These are phyloP conservation scores for Tursiops truncatus DNA, from an alignment of 2,113 vertebrate species.

Conservation along the genomic window DNA sequence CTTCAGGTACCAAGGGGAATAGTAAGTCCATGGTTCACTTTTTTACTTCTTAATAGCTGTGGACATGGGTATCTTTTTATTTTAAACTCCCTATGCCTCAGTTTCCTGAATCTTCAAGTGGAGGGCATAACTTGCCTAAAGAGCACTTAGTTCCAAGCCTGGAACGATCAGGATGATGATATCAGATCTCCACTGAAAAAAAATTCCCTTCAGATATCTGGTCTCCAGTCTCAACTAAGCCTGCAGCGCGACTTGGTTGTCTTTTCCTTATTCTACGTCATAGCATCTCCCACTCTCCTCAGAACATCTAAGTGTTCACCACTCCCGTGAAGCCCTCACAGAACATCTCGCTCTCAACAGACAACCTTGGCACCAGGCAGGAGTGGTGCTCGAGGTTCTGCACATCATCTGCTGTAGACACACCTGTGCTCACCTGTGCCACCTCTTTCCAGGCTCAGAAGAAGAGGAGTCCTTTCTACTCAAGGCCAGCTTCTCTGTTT, in stretches of 20 bases:
- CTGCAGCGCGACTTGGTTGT: neutral
- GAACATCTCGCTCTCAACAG: neutral
- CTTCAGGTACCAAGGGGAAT: neutral
- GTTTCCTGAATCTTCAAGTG: neutral
- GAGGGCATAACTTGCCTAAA: neutral
- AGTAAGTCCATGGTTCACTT: neutral
- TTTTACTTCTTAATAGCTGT: neutral
- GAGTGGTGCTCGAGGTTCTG: neutral
- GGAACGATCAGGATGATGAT: neutral
- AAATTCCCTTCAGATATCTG: neutral
- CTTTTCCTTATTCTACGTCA: neutral
- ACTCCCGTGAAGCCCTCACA: fast-evolving
- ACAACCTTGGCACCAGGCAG: neutral
- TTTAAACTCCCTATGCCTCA: neutral
- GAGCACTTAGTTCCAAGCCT: neutral
- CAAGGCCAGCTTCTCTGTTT: neutral
- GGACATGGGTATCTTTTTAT: neutral
- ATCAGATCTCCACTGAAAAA: neutral
- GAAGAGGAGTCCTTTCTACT: neutral
- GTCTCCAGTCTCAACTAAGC: neutral
- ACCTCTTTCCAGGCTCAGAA: neutral
- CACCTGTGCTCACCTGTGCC: neutral
- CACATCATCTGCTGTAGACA: neutral
- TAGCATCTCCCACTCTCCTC: neutral
- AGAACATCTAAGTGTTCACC: neutral